A percentile compares a stretch with the other conserved stretches of the same genome.
These are phyloP conservation scores for Drosophila hydei DNA, from an alignment of 1,140 invertebrate genomes.

Conservation along the genomic window DNA sequence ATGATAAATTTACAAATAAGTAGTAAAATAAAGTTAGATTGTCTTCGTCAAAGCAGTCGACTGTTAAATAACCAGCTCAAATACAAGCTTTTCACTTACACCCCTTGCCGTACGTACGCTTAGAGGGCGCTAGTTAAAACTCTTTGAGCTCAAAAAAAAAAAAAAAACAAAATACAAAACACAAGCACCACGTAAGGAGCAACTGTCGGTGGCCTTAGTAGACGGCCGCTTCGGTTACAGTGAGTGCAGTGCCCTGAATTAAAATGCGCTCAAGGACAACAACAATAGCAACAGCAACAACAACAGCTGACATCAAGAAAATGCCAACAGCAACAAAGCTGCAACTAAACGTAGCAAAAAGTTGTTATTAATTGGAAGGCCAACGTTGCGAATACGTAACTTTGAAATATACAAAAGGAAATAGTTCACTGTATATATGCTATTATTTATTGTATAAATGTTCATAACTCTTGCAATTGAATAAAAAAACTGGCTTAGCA, in stretches of 20 bases:
- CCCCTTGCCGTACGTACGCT: too few species aligned
- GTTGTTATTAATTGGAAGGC: conserved; percentile 66
- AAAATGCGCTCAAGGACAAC: conserved; percentile 72
- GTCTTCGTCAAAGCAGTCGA: too few species aligned
- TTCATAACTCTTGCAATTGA: too few species aligned
- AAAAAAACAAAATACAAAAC: not conserved
- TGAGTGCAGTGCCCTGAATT: conserved; percentile 78
- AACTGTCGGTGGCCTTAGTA: not conserved
- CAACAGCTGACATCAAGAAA: conserved; percentile 48
- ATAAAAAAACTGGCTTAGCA: too few species aligned
- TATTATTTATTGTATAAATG: too few species aligned
- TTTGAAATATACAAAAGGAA: not conserved
- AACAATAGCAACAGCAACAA: conserved; percentile 41
- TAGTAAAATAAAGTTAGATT: too few species aligned
- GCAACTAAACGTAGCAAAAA: conserved; percentile 46
- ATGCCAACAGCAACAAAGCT: conserved; percentile 16
- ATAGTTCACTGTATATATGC: too few species aligned
- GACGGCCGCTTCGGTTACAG: conserved; percentile 54
- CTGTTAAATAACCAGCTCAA: too few species aligned
- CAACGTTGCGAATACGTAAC: conserved; percentile 35
- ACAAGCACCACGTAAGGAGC: conserved; percentile 17
- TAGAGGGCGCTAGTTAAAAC: too few species aligned
- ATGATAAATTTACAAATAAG: too few species aligned
- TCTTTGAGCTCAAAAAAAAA: too few species aligned
- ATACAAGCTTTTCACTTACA: too few species aligned